A percentile compares a stretch with the other conserved stretches of the same genome.
Evolutionary conservation across 2,113 vertebrate genomes (phyloP).

Genomic region (Electrona antarctica): DNA sequence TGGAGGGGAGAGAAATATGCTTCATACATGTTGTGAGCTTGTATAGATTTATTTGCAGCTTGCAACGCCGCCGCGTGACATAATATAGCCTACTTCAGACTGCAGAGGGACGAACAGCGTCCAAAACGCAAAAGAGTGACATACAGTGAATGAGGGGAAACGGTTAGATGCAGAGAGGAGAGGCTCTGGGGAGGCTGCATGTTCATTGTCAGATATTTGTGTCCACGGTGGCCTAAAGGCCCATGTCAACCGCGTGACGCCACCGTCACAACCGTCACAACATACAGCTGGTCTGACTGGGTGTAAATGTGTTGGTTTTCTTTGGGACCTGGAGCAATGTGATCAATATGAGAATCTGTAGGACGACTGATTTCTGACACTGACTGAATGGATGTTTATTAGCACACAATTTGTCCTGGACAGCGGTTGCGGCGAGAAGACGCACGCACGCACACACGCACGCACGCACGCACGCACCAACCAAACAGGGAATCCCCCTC

Average conservation of each 20-base stretch:
- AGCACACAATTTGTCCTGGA: neutral
- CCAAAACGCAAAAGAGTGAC: neutral
- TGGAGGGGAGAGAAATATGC: neutral
- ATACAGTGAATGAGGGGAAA: neutral
- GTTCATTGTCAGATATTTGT: neutral
- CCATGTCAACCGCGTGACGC: neutral
- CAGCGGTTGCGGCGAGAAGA: too few relatives aligned
- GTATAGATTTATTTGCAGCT: too few relatives aligned
- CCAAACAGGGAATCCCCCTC: conserved; percentile 22
- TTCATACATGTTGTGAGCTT: too few relatives aligned
- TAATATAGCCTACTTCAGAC: neutral
- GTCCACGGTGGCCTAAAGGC: conserved; percentile 1
- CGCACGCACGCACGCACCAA: neutral
- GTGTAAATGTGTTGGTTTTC: neutral
- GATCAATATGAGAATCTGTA: conserved; percentile 6
- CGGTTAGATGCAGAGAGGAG: neutral
- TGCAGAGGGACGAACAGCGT: neutral
- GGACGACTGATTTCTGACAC: conserved; percentile 3
- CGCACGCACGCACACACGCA: neutral
- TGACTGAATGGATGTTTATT: conserved; percentile 2
- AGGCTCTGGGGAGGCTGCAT: too few relatives aligned
- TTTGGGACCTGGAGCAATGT: neutral
- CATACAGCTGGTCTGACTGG: neutral
- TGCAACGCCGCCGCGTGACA: too few relatives aligned
- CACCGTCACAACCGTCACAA: neutral